These are phyloP conservation scores for Ormyrus pomaceus DNA, from an alignment of 2,888 invertebrate species.

Conservation along the genomic window DNA sequence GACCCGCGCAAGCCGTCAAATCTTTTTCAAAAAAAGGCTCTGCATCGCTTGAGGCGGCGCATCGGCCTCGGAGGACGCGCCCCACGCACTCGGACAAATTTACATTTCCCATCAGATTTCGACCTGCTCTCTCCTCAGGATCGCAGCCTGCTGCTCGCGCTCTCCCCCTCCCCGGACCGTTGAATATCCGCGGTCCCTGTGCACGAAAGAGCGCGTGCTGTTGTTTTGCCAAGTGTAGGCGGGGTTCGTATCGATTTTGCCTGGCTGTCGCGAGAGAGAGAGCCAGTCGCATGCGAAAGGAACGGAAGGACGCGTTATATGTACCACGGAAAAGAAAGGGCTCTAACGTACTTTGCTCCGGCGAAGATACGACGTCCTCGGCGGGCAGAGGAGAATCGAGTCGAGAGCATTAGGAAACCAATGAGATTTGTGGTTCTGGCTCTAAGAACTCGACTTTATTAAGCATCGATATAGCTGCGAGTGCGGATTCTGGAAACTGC, in stretches of 20 bases:
- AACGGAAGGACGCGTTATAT: background rate
- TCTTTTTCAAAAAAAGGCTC: too few relatives aligned
- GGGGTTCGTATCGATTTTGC: constrained; percentile 51
- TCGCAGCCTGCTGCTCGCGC: too few relatives aligned
- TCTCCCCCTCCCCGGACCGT: too few relatives aligned
- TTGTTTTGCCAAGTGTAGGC: constrained; percentile 49
- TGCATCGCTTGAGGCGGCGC: too few relatives aligned
- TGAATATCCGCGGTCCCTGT: too few relatives aligned
- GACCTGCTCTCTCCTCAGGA: too few relatives aligned
- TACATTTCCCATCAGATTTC: too few relatives aligned
- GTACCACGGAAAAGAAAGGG: background rate
- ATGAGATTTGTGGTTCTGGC: constrained; percentile 26
- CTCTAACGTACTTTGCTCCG: constrained; percentile 4
- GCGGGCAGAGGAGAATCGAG: constrained; percentile 6
- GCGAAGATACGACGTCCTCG: background rate
- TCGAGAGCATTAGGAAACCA: constrained; percentile 17
- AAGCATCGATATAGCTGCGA: background rate
- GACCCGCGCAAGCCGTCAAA: too few relatives aligned
- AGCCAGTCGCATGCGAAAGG: background rate
- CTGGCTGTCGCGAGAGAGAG: constrained; percentile 1
- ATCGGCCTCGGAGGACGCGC: too few relatives aligned
- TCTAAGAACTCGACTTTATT: constrained; percentile 13
- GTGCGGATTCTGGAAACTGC: background rate
- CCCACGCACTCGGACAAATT: too few relatives aligned
- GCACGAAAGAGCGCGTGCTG: constrained; percentile 4